These are phyloP conservation scores for Cygnus olor DNA, from an alignment of 2,797 vertebrate genomes.

Conservation along the genomic window DNA sequence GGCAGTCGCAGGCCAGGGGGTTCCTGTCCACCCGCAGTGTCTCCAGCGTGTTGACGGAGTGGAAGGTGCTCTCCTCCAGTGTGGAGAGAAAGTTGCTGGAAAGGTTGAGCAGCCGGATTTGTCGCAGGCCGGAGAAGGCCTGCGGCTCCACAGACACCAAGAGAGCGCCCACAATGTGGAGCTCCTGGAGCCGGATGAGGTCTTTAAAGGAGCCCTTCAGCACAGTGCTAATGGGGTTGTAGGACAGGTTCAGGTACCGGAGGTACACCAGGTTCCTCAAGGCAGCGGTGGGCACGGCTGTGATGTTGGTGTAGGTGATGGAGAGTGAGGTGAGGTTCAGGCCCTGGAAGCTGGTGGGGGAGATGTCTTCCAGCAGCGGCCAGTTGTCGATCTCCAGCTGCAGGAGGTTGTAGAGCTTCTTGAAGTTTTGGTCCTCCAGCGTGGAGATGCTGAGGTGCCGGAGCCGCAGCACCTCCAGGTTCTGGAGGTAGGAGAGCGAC, in stretches of 20 bases:
- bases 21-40: constrained; percentile 92
- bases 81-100: constrained; percentile 91
- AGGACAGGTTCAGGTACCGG: constrained; percentile 91
- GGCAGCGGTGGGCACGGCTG: constrained; percentile 89
- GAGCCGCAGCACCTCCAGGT: constrained; percentile 88
- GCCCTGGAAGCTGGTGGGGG: constrained; percentile 90
- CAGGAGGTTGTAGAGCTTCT: constrained; percentile 85
- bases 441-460: constrained; percentile 89
- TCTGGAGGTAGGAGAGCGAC: constrained; percentile 92
- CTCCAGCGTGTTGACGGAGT: constrained; percentile 93
- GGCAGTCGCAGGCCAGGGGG: constrained; percentile 95
- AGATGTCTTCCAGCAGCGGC: constrained; percentile 91
- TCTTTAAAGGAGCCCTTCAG: constrained; percentile 91
- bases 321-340: constrained; percentile 95
- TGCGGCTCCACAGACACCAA: constrained; percentile 88
- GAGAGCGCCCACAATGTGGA: constrained; percentile 91
- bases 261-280: constrained; percentile 91
- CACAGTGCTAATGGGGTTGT: constrained; percentile 93
- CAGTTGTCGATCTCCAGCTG: constrained; percentile 94
- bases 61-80: constrained; percentile 92
- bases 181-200: constrained; percentile 91
- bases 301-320: constrained; percentile 95
- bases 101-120: constrained; percentile 94
- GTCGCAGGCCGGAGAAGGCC: constrained; percentile 90
- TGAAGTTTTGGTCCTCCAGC: constrained; percentile 94